phyloP scores from a whole-genome alignment of 2,113 vertebrate genomes.

The Heteronetta atricapilla region DNA sequence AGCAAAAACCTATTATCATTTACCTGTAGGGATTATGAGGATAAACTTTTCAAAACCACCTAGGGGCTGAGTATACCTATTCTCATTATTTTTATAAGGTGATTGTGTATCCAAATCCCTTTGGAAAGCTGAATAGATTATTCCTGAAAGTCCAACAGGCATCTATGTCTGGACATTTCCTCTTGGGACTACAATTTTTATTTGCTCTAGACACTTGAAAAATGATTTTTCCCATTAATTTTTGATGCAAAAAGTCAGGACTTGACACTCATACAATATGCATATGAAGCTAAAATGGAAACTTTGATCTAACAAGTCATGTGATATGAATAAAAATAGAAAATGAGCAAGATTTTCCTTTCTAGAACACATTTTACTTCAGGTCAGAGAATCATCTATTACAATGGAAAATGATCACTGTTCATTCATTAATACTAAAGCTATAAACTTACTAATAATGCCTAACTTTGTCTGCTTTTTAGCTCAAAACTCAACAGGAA shows the following conservation, averaged over 20 bases:
- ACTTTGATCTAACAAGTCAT: conserved; percentile 3
- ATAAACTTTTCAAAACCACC: conserved; percentile 48
- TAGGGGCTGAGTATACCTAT: conserved; percentile 17
- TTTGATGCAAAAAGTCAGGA: conserved; percentile 30
- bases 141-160: conserved; percentile 6
- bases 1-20: conserved; percentile 23
- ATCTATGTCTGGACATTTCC: background rate
- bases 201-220: background rate
- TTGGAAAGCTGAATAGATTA: conserved; percentile 15
- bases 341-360: background rate
- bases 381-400: background rate
- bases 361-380: background rate
- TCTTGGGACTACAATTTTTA: background rate
- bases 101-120: conserved; percentile 3
- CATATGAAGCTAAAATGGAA: conserved; percentile 53
- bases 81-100: conserved; percentile 64
- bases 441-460: background rate
- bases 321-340: background rate
- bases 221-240: conserved; percentile 47
- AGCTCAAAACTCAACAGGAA: background rate
- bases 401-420: background rate
- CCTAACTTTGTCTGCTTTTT: background rate
- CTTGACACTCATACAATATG: conserved; percentile 52
- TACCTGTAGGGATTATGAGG: conserved; percentile 13
- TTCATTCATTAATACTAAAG: background rate